Evolutionary conservation across 2,888 invertebrate species (phyloP), one percentile per base, ranked within the genome.

Genomic region (Caenorhabditis angaria): DNA sequence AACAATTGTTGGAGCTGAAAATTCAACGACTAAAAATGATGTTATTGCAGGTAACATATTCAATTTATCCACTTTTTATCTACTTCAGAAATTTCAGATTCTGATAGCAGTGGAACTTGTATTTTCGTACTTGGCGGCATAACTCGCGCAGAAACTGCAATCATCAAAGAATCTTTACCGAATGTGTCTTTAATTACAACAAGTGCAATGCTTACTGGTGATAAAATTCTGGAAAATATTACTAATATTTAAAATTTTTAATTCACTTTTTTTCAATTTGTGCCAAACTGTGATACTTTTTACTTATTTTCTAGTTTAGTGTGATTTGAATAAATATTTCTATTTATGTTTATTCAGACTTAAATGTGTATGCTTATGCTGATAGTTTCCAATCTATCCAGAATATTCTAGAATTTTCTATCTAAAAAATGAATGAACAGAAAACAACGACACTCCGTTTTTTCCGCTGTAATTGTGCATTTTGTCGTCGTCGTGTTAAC

Each of bases 101-200:
- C 58, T 0, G 72, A 72, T 51, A 47, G 48, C n/a, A 56, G 70
- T 24, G 58, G 69, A n/a, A 79, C 79, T 2, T 79, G 73, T 24
- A 66, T 99, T 0, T 94, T 96, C 88, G 96, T 97, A 88, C 92
- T 99, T 20, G 99, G 99, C 4, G 99, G 99, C 0, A 94, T 96
- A 87, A 99, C 97, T 0, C 94, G 93, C 89, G 94, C 96, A 1
- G 99, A 99, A 87, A 90, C 92, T 53, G 82, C 82, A 4, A 29
- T 73, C 2, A 71, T 82, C 10, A 65, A 67, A 20, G 75, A 66
- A 32, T 60, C 51, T n/a, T 32, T 80, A 1, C 76, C 77, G 12
- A 68, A 76, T 50, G 63, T 82, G 14, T 48, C 70, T 8, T 64
- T 82, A 10, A 65, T 82, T 14, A 61, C 75, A 10, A 74, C 82